A percentile compares a stretch with the other conserved stretches of the same genome.
phyloP scores from a whole-genome alignment of 2,888 invertebrate genomes.

The Chouioia cunea region DNA sequence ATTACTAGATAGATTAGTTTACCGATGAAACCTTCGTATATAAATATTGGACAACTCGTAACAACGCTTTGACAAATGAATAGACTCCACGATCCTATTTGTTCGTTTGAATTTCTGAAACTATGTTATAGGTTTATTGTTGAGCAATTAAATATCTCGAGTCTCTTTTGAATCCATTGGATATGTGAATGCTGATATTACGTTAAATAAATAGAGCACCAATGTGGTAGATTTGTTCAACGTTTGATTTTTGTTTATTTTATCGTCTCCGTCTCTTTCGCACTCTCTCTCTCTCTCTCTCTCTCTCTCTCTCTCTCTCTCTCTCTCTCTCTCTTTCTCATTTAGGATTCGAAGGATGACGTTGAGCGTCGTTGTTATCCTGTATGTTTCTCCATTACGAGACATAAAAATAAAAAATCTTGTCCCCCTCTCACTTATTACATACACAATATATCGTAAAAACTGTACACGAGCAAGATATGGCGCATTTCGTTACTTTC shows the following conservation, averaged over 20 bases:
- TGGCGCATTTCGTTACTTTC: constrained; percentile 9
- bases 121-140: not conserved
- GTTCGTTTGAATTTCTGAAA: constrained; percentile 12
- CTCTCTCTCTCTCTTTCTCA: no score
- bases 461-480: constrained; percentile 34
- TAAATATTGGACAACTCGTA: constrained; percentile 28
- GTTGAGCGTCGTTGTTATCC: constrained; percentile 22
- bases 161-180: constrained; percentile 5
- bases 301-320: no score
- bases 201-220: not conserved
- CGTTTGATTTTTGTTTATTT: no score
- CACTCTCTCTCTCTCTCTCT: no score
- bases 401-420: constrained; percentile 6
- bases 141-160: no score
- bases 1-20: not conserved
- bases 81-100: constrained; percentile 21
- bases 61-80: constrained; percentile 8
- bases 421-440: not conserved
- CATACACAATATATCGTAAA: constrained; percentile 9
- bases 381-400: constrained; percentile 16
- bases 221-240: no score
- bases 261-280: no score
- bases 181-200: constrained; percentile 43
- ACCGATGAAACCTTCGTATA: constrained; percentile 5
- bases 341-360: no score